Percentiles rank a stretch among this genome's conserved stretches.
These are phyloP conservation scores for Acanthiza pusilla DNA, from an alignment of 2,797 vertebrate species.

Conservation along the genomic window DNA sequence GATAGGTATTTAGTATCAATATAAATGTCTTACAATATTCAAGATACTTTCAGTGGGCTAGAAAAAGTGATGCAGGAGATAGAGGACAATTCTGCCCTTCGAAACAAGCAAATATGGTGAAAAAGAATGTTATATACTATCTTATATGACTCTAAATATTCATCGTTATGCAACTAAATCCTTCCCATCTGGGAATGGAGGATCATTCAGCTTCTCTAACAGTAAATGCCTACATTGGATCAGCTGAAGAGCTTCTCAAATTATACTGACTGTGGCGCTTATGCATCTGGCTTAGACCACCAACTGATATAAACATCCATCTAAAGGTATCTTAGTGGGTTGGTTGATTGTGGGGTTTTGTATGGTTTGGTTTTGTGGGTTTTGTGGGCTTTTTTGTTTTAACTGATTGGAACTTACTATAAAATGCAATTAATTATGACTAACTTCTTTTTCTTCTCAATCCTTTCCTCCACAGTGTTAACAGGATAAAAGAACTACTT, in stretches of 20 bases:
- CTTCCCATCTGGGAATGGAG: not conserved
- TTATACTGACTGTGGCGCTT: not conserved
- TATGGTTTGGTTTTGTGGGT: not conserved
- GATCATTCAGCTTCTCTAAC: not conserved
- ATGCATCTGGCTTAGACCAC: not conserved
- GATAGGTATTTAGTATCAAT: not conserved
- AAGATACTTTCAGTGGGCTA: not conserved
- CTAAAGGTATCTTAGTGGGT: not conserved
- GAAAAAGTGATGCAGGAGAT: not conserved
- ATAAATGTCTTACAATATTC: not conserved
- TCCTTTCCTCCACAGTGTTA: not conserved
- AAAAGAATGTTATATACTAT: not conserved
- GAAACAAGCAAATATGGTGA: not conserved
- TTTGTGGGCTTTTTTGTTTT: not conserved
- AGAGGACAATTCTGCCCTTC: not conserved
- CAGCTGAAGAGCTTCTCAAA: not conserved
- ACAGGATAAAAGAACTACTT: not conserved
- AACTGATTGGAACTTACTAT: not conserved
- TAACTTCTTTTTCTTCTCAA: not conserved
- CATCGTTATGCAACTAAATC: not conserved
- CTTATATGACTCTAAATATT: not conserved
- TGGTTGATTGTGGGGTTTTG: not conserved
- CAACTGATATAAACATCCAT: not conserved
- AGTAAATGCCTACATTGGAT: not conserved
- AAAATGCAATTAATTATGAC: not conserved